Percentiles rank a stretch among this genome's conserved stretches.
Evolutionary conservation across 2,888 invertebrate species (phyloP).

Genomic region (Pilophorus perplexus): DNA sequence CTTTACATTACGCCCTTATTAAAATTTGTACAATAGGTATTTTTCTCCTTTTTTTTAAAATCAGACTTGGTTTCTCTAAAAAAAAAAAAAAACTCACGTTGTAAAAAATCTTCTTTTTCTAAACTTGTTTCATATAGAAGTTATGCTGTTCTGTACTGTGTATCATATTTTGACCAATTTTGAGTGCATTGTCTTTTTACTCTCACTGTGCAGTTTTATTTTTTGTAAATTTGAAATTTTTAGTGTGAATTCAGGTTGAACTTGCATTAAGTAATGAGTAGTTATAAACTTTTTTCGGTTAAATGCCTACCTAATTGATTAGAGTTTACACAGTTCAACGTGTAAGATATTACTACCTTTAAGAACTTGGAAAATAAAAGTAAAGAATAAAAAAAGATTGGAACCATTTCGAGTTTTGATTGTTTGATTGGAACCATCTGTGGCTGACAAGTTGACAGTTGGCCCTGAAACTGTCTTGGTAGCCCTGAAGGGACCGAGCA

Average conservation of each 20-base stretch:
- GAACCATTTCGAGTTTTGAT: no score
- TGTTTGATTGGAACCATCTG: no score
- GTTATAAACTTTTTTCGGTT: background rate
- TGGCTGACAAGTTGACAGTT: no score
- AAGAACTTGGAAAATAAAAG: slow-evolving; percentile 11
- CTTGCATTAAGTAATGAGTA: background rate
- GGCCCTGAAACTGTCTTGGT: no score
- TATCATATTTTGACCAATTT: background rate
- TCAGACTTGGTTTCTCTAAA: background rate
- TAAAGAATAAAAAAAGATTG: background rate
- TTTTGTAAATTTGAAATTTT: background rate
- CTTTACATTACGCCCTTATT: slow-evolving; percentile 12
- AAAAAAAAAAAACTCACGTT: background rate
- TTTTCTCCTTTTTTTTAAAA: background rate
- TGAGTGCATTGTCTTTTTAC: background rate
- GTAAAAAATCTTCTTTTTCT: background rate
- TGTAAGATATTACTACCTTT: slow-evolving; percentile 25
- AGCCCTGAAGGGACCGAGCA: no score
- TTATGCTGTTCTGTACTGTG: background rate
- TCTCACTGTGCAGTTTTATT: background rate
- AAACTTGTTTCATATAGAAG: background rate
- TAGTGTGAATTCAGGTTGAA: slow-evolving; percentile 7
- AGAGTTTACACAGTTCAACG: background rate
- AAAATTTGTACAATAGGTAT: slow-evolving; percentile 21
- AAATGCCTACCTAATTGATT: background rate